A percentile compares a stretch with the other conserved stretches of the same genome.
phyloP scores from a whole-genome alignment of 1,140 invertebrate genomes.

The Mizuhopecten yessoensis region DNA sequence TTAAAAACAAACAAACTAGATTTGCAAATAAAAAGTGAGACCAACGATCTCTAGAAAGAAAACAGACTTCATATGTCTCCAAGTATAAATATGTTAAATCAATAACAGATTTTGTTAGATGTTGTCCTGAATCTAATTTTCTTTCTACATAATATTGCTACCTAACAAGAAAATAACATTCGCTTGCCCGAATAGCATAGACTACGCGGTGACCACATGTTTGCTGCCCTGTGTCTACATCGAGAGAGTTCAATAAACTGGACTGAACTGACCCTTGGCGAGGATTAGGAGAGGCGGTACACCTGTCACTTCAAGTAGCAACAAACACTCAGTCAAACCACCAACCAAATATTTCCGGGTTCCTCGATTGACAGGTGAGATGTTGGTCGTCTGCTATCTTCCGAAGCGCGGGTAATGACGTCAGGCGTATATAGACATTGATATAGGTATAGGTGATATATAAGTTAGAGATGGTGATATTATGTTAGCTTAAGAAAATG shows the following conservation, averaged over 20 bases:
- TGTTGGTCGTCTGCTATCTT: conserved; percentile 31
- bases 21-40: no score
- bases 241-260: background rate
- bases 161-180: no score
- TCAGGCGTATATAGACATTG: background rate
- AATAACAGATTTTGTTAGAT: no score
- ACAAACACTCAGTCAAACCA: conserved; percentile 12
- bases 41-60: no score
- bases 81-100: no score
- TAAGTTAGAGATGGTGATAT: background rate
- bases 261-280: conserved; percentile 18
- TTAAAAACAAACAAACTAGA: no score
- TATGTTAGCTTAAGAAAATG: conserved; percentile 16
- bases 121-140: no score
- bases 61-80: no score
- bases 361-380: background rate
- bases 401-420: background rate
- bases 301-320: conserved; percentile 32
- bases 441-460: conserved; percentile 32
- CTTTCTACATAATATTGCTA: no score
- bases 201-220: background rate
- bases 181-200: no score
- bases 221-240: background rate
- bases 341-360: conserved; percentile 13
- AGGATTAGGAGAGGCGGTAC: conserved; percentile 19